Base-by-base conservation (phyloP, 1,140 invertebrate genomes). In the Harpegnathos saltator region DNA sequence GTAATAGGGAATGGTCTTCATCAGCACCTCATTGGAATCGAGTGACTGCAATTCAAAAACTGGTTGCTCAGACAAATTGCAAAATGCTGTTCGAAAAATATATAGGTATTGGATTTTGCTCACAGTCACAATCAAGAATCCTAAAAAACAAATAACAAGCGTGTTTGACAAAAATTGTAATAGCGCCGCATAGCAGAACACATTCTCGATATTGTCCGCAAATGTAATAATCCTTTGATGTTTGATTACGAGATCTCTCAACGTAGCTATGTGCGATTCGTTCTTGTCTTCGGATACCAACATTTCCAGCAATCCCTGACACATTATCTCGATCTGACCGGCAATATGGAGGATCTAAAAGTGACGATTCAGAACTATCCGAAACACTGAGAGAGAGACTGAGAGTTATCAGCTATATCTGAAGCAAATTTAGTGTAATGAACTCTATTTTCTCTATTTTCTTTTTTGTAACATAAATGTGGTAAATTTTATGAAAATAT, bases 1-100 rank as follows among this genome's bases (percentile, higher is more conserved):
- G 9, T 86, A 86, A 65, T 86, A 86, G n/a, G 85, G 82, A 2
- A 84, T 12, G 1, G 54, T 26, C 54, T 84, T 86, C 4, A 77
- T 14, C 52, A 83, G 3, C 17, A 50, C 0, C 0, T 29, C 58
- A 12, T 2, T 9, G 29, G 61, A 58, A 17, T 33, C 24, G 11
- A 75, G 26, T 1, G 50, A 65, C 71, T 83, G 56, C 44, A n/a
- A 66, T 61, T 72, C 29, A 82, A 11, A 73, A 14, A 58, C 11
- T 19, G n/a, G 14, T 52, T 1, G n/a, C 29, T 75, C 26, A 22
- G 38, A 72, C 15, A 82, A 82, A 82, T 73, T 33, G 15, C 26
- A 26, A 72, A 33, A 61, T 72, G 19, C 24, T 29, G 19, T 38
- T 61, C 17, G 19, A 1, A 14, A 33, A 7, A 24, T 24, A 24